These are phyloP conservation scores for Phalacrocorax pelagicus DNA, from an alignment of 2,113 vertebrate genomes.

Conservation along the genomic window DNA sequence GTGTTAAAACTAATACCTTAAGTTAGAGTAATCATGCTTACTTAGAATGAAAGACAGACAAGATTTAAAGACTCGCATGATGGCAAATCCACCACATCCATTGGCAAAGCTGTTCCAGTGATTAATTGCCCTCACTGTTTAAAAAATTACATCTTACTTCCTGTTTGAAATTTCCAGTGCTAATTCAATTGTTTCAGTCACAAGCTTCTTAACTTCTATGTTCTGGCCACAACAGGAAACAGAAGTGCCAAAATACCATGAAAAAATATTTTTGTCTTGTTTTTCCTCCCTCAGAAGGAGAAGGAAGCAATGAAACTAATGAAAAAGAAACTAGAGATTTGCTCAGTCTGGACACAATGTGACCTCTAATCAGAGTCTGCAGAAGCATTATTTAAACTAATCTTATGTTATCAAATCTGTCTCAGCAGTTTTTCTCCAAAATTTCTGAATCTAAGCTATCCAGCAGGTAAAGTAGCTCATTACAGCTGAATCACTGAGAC, in stretches of 20 bases:
- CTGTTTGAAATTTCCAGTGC: constrained; percentile 45
- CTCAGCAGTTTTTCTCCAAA: not conserved
- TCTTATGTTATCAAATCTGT: not conserved
- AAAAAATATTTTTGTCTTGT: constrained; percentile 20
- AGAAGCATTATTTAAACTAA: not conserved
- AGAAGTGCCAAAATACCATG: constrained; percentile 53
- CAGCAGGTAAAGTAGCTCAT: not conserved
- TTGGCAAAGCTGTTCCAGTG: not conserved
- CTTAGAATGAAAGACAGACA: not conserved
- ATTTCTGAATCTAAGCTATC: not conserved
- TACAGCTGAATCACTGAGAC: not conserved
- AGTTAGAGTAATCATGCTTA: not conserved
- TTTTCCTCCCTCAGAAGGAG: constrained; percentile 20
- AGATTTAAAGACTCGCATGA: not conserved
- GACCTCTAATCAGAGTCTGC: not conserved
- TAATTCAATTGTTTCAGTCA: constrained; percentile 44
- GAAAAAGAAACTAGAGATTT: constrained; percentile 21
- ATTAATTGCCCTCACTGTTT: constrained; percentile 17
- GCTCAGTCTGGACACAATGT: not conserved
- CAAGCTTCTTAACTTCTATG: constrained; percentile 41
- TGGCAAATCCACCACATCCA: not conserved
- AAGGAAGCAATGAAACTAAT: constrained; percentile 8
- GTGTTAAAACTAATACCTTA: not conserved
- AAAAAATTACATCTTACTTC: constrained; percentile 37
- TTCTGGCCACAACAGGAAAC: constrained; percentile 55